phyloP scores from a whole-genome alignment of 2,797 vertebrate genomes.

The Cossypha heuglini region DNA sequence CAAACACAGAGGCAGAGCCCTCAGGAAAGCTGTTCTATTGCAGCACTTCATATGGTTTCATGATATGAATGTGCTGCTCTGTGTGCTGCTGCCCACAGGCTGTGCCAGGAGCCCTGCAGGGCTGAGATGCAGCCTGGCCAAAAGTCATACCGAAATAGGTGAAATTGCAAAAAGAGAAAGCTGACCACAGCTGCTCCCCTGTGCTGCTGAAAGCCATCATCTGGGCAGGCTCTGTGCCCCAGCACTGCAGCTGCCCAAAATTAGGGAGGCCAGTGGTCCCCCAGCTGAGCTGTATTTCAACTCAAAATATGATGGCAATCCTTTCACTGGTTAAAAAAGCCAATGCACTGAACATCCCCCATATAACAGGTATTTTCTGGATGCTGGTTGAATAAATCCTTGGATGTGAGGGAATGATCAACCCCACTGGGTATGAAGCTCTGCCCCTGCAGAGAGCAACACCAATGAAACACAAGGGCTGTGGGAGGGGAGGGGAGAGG shows the following conservation, averaged over 20 bases:
- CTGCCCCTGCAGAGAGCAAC: background rate
- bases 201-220: background rate
- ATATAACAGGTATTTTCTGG: background rate
- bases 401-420: background rate
- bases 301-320: background rate
- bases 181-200: slow-evolving; percentile 41
- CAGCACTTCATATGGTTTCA: background rate
- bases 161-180: slow-evolving; percentile 57
- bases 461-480: background rate
- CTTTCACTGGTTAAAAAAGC: background rate
- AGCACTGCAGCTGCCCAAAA: background rate
- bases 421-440: background rate
- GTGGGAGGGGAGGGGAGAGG: no score
- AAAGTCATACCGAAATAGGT: slow-evolving; percentile 7
- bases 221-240: background rate
- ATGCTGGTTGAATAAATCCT: background rate
- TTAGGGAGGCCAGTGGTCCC: background rate
- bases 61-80: background rate
- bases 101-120: background rate
- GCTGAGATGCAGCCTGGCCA: background rate
- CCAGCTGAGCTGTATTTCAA: background rate
- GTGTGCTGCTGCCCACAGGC: background rate
- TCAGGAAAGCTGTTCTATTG: background rate
- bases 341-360: background rate
- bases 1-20: background rate